A percentile compares a stretch with the other conserved stretches of the same genome.
phyloP scores from a whole-genome alignment of 2,888 invertebrate species.

The Furcula furcula region DNA sequence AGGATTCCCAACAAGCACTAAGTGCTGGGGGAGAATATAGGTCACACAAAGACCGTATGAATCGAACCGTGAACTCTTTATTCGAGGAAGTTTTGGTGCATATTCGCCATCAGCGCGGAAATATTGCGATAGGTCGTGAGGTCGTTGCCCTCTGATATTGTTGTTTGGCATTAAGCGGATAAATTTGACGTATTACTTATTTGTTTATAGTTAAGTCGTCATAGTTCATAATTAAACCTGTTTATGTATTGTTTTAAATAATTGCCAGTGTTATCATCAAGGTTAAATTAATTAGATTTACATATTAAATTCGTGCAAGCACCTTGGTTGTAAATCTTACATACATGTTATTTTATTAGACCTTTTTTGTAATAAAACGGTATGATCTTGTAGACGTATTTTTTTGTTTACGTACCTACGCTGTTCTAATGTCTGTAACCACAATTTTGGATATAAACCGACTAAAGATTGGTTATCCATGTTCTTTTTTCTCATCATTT shows the following conservation, averaged over 20 bases:
- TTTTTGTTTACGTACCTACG: too few relatives aligned
- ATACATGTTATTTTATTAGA: too few relatives aligned
- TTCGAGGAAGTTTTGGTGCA: constrained; percentile 26
- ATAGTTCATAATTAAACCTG: background rate
- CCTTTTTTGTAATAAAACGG: too few relatives aligned
- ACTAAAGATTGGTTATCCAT: too few relatives aligned
- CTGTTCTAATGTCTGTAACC: too few relatives aligned
- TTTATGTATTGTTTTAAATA: background rate
- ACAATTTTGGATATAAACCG: too few relatives aligned
- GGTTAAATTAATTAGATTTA: background rate
- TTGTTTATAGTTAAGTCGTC: background rate
- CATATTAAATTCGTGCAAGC: background rate
- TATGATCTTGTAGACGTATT: too few relatives aligned
- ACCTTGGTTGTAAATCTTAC: background rate
- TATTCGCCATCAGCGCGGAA: constrained; percentile 40
- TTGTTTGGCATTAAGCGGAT: constrained; percentile 34
- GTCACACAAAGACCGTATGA: constrained; percentile 63
- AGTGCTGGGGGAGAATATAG: constrained; percentile 73
- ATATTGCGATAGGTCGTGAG: constrained; percentile 70
- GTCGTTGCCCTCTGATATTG: constrained; percentile 57
- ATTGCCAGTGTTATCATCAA: background rate
- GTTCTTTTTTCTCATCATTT: too few relatives aligned
- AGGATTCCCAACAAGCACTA: constrained; percentile 72
- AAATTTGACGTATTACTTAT: constrained; percentile 12
- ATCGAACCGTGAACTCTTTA: constrained; percentile 28